phyloP scores from a whole-genome alignment of 2,113 vertebrate genomes.

The Brienomyrus longianalis region DNA sequence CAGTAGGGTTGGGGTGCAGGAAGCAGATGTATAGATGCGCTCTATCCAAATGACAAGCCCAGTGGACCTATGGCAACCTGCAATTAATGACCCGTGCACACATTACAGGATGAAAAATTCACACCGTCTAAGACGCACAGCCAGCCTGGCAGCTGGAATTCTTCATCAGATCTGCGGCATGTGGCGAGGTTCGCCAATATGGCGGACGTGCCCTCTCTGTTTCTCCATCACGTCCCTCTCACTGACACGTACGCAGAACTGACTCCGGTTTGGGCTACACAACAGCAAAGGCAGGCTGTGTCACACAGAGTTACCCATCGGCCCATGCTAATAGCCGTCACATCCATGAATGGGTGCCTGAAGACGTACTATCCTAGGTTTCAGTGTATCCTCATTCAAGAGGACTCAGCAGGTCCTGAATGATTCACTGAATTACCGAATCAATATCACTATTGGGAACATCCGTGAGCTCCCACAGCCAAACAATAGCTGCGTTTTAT shows the following conservation, averaged over 20 bases:
- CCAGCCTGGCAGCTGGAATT: slow-evolving; percentile 72
- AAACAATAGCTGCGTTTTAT: slow-evolving; percentile 16
- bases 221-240: not conserved
- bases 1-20: slow-evolving; percentile 10
- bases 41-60: slow-evolving; percentile 75
- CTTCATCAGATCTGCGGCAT: slow-evolving; percentile 62
- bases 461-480: slow-evolving; percentile 10
- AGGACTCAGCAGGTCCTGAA: slow-evolving; percentile 11
- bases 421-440: slow-evolving; percentile 18
- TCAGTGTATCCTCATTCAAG: not conserved
- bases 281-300: not conserved
- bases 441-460: slow-evolving; percentile 22
- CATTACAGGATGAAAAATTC: slow-evolving; percentile 82
- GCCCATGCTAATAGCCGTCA: not conserved
- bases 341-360: not conserved
- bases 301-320: not conserved
- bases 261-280: not conserved
- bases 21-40: slow-evolving; percentile 62
- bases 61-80: slow-evolving; percentile 76
- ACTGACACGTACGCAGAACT: not conserved
- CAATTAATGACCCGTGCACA: slow-evolving; percentile 85
- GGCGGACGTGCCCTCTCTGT: not conserved
- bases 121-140: slow-evolving; percentile 62
- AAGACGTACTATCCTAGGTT: slow-evolving; percentile 3
- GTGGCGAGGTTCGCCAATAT: not conserved